Evolutionary conservation across 2,888 invertebrate species (phyloP), one percentile per base, ranked within the genome.

Genomic region (Temnothorax rugatulus): DNA sequence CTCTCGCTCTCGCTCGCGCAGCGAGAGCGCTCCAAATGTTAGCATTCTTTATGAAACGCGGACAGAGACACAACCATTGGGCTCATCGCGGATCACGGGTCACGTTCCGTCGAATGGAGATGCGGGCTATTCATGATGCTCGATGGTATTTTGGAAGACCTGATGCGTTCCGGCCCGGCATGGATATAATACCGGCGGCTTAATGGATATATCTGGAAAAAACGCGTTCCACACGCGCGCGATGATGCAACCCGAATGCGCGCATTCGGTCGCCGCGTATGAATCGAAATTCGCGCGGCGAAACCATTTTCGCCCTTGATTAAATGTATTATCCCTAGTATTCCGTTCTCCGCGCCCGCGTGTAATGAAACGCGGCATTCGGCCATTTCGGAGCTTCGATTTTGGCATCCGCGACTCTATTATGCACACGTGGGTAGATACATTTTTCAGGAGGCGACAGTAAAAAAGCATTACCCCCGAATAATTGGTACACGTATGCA

Each of bases 81-180:
- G 82, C 82, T 63, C 83, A 77, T 84, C 63, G 84, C 34, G 82
- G 82, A 83, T 89, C 85, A 82, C 87, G 86, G 76, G 81, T 83
- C 85, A 84, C 88, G 87, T 76, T 75, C 59, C 74, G 13, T 57
- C 64, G n/a, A 61, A 50, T 63, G 84, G 73, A 47, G 66, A 82
- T 81, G 63, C 82, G 66, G 71, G 73, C 76, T 82, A 81, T 76
- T 79, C 83, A 64, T 75, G 84, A 79, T 41, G 50, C 29, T 21
- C 86, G 66, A 75, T 83, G 84, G 79, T 74, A 75, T 84, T 77
- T 77, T 54, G 68, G 68, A 73, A 54, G 29, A 76, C 54, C 54
- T 9, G 57, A 52, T 29, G 66, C 50, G 61, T 52, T 50, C 61
- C 21, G 73, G 29, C 25, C 13, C 29, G 83, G 41, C 47, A 34